These are phyloP conservation scores for Teleogryllus occipitalis DNA, from an alignment of 1,140 invertebrate genomes.

Conservation along the genomic window DNA sequence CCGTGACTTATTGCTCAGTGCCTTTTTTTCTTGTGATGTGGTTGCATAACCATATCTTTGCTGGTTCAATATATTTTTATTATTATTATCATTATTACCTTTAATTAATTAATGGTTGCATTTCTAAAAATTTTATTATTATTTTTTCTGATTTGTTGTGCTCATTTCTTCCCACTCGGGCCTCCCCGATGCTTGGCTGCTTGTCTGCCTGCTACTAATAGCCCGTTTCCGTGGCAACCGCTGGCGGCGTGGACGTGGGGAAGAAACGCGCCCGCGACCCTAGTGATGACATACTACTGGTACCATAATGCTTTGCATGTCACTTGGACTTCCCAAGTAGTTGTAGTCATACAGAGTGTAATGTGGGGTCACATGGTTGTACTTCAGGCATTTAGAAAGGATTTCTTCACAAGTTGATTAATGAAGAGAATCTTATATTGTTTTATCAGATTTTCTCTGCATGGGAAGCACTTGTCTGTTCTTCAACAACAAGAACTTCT, in stretches of 20 bases:
- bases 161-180: slow-evolving; percentile 32
- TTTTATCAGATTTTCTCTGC: no score
- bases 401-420: no score
- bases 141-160: slow-evolving; percentile 36
- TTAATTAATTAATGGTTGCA: slow-evolving; percentile 29
- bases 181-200: slow-evolving; percentile 35
- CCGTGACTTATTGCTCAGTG: slow-evolving; percentile 20
- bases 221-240: slow-evolving; percentile 43
- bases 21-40: slow-evolving; percentile 24
- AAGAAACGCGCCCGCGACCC: slow-evolving; percentile 79
- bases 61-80: slow-evolving; percentile 27
- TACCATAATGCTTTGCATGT: slow-evolving; percentile 57
- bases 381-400: no score
- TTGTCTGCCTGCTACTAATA: slow-evolving; percentile 42
- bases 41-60: slow-evolving; percentile 26
- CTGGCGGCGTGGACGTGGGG: slow-evolving; percentile 59
- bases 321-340: slow-evolving; percentile 25
- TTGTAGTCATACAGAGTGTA: slow-evolving; percentile 22
- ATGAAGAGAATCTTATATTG: no score
- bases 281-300: slow-evolving; percentile 82
- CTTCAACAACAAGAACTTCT: no score
- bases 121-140: slow-evolving; percentile 27
- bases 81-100: slow-evolving; percentile 28
- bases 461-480: no score
- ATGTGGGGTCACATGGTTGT: slow-evolving; percentile 30